These are phyloP conservation scores for Drosophila borealis DNA, from an alignment of 2,888 invertebrate genomes.

Conservation along the genomic window DNA sequence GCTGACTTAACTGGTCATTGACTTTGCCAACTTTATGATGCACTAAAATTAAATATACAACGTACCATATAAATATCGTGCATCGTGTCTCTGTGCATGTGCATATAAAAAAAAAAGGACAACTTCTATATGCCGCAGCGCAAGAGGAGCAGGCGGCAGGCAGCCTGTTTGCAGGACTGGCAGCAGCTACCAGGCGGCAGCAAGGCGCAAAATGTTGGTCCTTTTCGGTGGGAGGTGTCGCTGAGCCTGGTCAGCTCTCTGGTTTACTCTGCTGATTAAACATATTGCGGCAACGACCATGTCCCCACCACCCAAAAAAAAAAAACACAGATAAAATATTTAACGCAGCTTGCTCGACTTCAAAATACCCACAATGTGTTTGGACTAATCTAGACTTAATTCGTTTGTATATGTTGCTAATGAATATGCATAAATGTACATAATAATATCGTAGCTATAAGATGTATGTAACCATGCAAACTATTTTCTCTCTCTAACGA, in stretches of 20 bases:
- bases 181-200: neutral
- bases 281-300: conserved; percentile 64
- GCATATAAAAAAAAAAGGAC: conserved; percentile 36
- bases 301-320: conserved; percentile 13
- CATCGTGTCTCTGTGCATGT: conserved; percentile 31
- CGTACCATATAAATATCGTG: conserved; percentile 49
- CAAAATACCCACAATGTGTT: conserved; percentile 11
- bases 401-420: too few species aligned
- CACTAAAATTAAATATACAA: conserved; percentile 72
- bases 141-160: too few species aligned
- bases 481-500: too few species aligned
- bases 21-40: conserved; percentile 74
- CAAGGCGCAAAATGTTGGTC: conserved; percentile 14
- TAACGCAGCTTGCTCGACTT: neutral
- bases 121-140: conserved; percentile 61
- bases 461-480: too few species aligned
- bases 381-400: neutral
- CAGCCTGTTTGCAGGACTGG: too few species aligned
- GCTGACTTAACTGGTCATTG: conserved; percentile 80
- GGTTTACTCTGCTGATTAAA: conserved; percentile 71
- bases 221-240: conserved; percentile 17
- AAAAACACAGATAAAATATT: conserved; percentile 6
- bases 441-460: too few species aligned
- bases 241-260: conserved; percentile 49
- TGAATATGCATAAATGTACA: too few species aligned